Conservation (phyloP, 2,888 invertebrate species). For the Allacma fusca region DNA sequence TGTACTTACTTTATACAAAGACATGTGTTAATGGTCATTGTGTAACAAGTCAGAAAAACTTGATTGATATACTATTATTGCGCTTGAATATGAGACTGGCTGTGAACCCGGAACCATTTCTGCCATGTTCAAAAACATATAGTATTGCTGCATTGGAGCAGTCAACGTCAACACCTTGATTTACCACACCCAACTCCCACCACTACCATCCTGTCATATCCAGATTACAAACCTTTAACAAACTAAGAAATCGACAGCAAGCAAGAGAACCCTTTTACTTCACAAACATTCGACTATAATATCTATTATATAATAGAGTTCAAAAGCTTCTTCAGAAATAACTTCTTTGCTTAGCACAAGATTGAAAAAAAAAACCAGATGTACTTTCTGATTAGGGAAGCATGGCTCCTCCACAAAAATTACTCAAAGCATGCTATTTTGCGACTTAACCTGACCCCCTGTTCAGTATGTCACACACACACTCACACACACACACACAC, state of each 20-base stretch:
- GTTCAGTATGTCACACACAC: too few species aligned
- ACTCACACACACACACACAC: too few species aligned
- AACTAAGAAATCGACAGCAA: not conserved
- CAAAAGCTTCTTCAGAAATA: too few species aligned
- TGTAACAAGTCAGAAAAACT: slow-evolving; percentile 11
- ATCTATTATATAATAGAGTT: not conserved
- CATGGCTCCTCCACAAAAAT: too few species aligned
- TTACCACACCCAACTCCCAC: slow-evolving; percentile 20
- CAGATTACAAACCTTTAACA: slow-evolving; percentile 1
- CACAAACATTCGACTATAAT: not conserved
- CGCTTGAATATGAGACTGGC: not conserved
- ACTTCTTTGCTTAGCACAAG: too few species aligned
- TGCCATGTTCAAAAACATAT: not conserved
- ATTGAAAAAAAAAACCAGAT: too few species aligned
- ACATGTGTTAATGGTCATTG: not conserved
- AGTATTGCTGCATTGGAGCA: not conserved
- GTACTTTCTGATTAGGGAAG: too few species aligned
- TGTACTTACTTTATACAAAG: not conserved
- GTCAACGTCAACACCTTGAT: slow-evolving; percentile 3
- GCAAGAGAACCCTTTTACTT: not conserved
- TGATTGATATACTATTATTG: slow-evolving; percentile 10
- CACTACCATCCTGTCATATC: not conserved
- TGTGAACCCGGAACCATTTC: slow-evolving; percentile 34
- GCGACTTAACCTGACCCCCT: too few species aligned
- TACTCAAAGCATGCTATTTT: too few species aligned